Base-by-base conservation (phyloP, 2,113 vertebrate species). In the Polypterus bichir region DNA sequence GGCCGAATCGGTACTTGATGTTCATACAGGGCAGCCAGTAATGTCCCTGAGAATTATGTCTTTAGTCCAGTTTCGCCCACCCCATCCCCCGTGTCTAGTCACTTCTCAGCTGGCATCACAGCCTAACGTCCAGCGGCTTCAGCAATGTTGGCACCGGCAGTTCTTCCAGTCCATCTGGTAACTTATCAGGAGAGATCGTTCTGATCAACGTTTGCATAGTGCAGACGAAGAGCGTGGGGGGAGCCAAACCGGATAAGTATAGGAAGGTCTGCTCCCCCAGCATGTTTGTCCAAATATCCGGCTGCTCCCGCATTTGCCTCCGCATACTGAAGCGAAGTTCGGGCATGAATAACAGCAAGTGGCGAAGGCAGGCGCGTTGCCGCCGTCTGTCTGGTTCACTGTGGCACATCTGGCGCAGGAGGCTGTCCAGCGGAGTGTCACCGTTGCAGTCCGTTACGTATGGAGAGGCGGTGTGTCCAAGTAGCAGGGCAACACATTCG, bases 171-270 rank as follows among this genome's bases (percentile, higher is more conserved):
- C 79, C 87, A 71, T 89, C 86, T 0, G 84, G 86, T 69, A 89
- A 88, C 68, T 78, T 83, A 54, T 87, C 73, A 0, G 84, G 82
- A 0, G 91, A 76, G 48, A 91, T 88, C n/a, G 83, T 78, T 62
- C 78, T 77, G 60, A 90, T 89, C 71, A 97, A 73, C 69, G 83
- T 90, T 70, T 92, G 88, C 82, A 95, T 91, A 56, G 92, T 85
- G 46, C 86, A 54, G 0, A 87, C 78, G 11, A 96, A 89, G 9
- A 98, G 88, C 0, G 91, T 86, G 0, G 88, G 84, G 1, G 95
- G 92, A 3, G 83, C 75, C 59, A 76, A 67, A 5, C 91, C 94
- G 0, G 81, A 74, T 62, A 98, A 73, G 88, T 91, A 94, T 58
- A 71, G 73, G 64, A 89, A 91, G 51, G 87, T 82, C 62, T 75